phyloP scores from a whole-genome alignment of 2,797 vertebrate species.

The Cirrhinus mrigala region DNA sequence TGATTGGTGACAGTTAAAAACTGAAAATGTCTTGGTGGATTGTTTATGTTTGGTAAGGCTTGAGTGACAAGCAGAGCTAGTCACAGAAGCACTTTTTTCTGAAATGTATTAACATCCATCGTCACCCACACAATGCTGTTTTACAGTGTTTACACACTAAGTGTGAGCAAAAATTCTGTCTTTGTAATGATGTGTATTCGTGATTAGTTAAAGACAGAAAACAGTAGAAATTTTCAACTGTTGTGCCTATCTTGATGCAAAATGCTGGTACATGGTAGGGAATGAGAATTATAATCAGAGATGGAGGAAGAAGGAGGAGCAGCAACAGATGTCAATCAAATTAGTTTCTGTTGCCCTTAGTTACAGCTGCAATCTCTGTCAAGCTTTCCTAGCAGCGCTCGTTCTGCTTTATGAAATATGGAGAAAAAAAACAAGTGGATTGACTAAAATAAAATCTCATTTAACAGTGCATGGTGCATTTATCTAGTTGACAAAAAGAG shows the following conservation, averaged over 20 bases:
- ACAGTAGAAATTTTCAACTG: background rate
- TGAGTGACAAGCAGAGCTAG: slow-evolving; percentile 24
- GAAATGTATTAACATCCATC: background rate
- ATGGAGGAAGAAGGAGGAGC: background rate
- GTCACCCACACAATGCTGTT: background rate
- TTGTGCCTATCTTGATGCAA: background rate
- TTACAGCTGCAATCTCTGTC: slow-evolving; percentile 13
- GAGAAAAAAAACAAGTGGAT: background rate
- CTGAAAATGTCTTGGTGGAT: slow-evolving; percentile 45
- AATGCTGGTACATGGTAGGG: background rate
- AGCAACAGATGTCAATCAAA: slow-evolving; percentile 35
- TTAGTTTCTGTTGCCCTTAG: slow-evolving; percentile 8
- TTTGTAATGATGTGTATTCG: background rate
- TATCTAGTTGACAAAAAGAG: background rate
- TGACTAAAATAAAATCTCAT: background rate
- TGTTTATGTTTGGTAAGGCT: slow-evolving; percentile 31
- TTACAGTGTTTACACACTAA: background rate
- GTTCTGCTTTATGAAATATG: slow-evolving; percentile 10
- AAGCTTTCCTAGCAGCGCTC: background rate
- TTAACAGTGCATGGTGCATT: background rate
- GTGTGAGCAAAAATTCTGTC: background rate
- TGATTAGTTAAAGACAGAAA: background rate
- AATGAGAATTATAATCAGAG: slow-evolving; percentile 7
- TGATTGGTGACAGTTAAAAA: slow-evolving; percentile 54
- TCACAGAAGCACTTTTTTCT: background rate